These are phyloP conservation scores for Pachyseris speciosa DNA, from an alignment of 64 coral and sea anemone species.

Conservation along the genomic window DNA sequence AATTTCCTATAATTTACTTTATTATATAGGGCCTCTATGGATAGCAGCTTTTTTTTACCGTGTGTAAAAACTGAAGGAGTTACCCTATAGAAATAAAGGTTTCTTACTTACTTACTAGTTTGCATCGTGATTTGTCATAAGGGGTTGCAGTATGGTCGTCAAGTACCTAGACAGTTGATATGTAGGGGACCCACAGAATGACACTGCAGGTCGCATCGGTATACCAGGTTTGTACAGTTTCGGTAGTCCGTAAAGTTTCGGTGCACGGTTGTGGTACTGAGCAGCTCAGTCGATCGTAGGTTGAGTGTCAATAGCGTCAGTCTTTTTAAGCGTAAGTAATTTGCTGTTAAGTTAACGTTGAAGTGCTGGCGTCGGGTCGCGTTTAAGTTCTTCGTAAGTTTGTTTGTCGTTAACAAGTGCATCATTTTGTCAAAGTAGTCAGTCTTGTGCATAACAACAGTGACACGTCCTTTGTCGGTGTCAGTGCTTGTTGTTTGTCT, in stretches of 20 bases:
- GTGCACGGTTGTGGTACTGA: conserved; percentile 39
- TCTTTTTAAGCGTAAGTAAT: conserved; percentile 60
- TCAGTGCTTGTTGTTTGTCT: too few relatives aligned
- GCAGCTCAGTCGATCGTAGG: conserved; percentile 37
- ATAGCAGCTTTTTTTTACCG: too few relatives aligned
- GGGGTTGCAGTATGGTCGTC: conserved; percentile 36
- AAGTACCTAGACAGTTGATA: conserved; percentile 56
- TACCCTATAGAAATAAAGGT: too few relatives aligned
- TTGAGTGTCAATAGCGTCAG: background rate
- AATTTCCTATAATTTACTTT: too few relatives aligned
- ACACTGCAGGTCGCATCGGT: conserved; percentile 42
- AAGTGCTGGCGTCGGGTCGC: conserved; percentile 31
- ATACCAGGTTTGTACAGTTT: conserved; percentile 46
- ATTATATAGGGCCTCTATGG: too few relatives aligned
- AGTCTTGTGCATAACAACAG: too few relatives aligned
- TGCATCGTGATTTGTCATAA: conserved; percentile 40
- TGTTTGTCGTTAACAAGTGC: conserved; percentile 52
- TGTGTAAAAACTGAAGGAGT: too few relatives aligned
- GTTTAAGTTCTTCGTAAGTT: conserved; percentile 47
- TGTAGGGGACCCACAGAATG: conserved; percentile 54
- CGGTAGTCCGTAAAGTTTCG: conserved; percentile 54
- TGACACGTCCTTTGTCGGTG: too few relatives aligned
- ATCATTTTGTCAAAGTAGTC: conserved; percentile 53
- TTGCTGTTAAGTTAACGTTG: conserved; percentile 69
- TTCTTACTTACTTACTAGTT: too few relatives aligned